These are phyloP conservation scores for Drosophila hydei DNA, from an alignment of 1,140 invertebrate genomes.

Conservation along the genomic window DNA sequence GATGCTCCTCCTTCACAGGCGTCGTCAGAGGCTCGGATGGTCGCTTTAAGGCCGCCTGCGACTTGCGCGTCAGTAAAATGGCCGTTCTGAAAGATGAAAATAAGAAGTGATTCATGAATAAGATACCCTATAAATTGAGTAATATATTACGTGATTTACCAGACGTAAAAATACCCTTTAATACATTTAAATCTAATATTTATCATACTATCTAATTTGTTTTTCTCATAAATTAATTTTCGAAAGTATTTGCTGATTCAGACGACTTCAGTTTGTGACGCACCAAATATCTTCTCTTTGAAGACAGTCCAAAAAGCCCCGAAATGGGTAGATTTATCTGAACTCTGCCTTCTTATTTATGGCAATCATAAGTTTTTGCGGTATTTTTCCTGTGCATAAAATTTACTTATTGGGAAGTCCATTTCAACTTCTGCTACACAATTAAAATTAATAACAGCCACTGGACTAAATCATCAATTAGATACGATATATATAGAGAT, in stretches of 20 bases:
- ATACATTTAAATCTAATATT: too few relatives aligned
- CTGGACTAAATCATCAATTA: background rate
- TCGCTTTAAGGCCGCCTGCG: slow-evolving; percentile 85
- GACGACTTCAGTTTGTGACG: background rate
- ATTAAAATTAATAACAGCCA: background rate
- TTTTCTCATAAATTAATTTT: background rate
- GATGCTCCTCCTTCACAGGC: slow-evolving; percentile 83
- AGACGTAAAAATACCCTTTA: too few relatives aligned
- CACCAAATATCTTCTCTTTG: background rate
- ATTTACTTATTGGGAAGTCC: background rate
- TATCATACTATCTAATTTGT: background rate
- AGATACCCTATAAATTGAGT: background rate
- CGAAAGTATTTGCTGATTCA: slow-evolving; percentile 1
- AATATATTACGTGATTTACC: too few relatives aligned
- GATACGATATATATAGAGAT: too few relatives aligned
- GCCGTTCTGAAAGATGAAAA: slow-evolving; percentile 86
- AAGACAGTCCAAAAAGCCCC: background rate
- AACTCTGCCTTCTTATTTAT: background rate
- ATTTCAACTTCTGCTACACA: background rate
- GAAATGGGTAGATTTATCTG: background rate
- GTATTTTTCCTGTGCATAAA: background rate
- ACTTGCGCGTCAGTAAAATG: slow-evolving; percentile 92
- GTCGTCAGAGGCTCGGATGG: slow-evolving; percentile 79
- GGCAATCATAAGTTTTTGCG: background rate
- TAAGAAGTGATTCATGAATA: background rate